Evolutionary conservation across 2,888 invertebrate genomes (phyloP), one percentile per base, ranked within the genome.

Genomic region (Drosophila subsilvestris): DNA sequence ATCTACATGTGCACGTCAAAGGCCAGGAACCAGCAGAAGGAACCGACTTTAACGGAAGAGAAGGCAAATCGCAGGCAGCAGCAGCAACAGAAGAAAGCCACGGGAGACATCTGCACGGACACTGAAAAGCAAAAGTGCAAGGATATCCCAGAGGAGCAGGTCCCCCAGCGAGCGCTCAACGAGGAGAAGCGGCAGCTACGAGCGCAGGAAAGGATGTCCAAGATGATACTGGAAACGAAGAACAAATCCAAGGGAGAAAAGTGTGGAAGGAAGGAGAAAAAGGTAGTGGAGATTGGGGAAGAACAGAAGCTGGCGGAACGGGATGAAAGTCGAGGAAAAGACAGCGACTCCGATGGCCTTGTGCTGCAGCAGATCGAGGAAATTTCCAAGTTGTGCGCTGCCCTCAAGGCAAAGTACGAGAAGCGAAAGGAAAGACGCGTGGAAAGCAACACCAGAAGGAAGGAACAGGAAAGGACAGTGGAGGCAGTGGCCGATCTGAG

Each of bases 171-270:
- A 32, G 32, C 4, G 0, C 12, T 12, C 32, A 12, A 4, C 32
- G 12, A 32, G 12, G 12, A 32, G 12, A 12, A 32, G 12, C 32
- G 3, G 12, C 14, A n/a, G 37, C 37, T 37, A 7, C 14, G 14
- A 37, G 14, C 14, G n/a, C 27, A 14, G 10, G 1, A 20, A 2
- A 7, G 20, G 72, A 63, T 37, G n/a, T 37, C 8, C 20, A 20
- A 51, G 37, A 37, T 37, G 7, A 14, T 37, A 6, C 6, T 37
- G 37, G 14, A 37, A 63, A 5, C 76, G 79, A 3, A 42, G 63
- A 9, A 9, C 14, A 27, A 9, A n/a, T 44, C 18, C 17, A 49
- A 8, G 18, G 10, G 4, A n/a, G 17, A 7, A 12, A 5, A 32
- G 14, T 5, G 22, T 8, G 12, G 14, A 14, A 25, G 22, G 0